phyloP scores from a whole-genome alignment of 1,140 invertebrate genomes.

The Lamellibrachia luymesi region DNA sequence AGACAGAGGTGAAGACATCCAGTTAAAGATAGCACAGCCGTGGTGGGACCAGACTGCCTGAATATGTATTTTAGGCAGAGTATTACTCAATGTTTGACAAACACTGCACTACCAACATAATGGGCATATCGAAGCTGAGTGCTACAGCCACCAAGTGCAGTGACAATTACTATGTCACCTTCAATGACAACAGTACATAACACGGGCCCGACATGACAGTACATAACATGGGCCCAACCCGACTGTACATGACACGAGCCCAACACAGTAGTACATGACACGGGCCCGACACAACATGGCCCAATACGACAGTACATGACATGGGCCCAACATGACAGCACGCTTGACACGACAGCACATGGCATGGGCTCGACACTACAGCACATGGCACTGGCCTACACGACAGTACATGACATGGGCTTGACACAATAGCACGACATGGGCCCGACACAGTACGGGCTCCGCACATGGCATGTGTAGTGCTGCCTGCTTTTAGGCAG shows the following conservation, averaged over 20 bases:
- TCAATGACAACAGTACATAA: neutral
- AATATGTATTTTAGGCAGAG: too few relatives aligned
- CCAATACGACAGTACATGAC: neutral
- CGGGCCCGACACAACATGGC: neutral
- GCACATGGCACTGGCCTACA: neutral
- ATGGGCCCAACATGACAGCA: neutral
- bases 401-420: neutral
- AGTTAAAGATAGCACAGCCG: neutral
- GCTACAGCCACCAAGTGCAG: neutral
- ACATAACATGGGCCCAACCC: neutral
- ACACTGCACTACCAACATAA: neutral
- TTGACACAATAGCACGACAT: neutral
- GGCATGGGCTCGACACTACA: neutral
- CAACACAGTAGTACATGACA: neutral
- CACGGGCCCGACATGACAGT: neutral
- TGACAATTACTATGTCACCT: neutral
- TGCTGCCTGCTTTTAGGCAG: too few relatives aligned
- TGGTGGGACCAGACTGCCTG: neutral
- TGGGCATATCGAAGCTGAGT: neutral
- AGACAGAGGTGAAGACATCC: neutral
- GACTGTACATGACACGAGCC: neutral
- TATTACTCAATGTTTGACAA: neutral
- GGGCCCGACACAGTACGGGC: too few relatives aligned
- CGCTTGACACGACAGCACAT: neutral
- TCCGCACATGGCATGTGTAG: too few relatives aligned